phyloP scores from a whole-genome alignment of 2,113 vertebrate genomes.

The Ancistrus triradiatus region DNA sequence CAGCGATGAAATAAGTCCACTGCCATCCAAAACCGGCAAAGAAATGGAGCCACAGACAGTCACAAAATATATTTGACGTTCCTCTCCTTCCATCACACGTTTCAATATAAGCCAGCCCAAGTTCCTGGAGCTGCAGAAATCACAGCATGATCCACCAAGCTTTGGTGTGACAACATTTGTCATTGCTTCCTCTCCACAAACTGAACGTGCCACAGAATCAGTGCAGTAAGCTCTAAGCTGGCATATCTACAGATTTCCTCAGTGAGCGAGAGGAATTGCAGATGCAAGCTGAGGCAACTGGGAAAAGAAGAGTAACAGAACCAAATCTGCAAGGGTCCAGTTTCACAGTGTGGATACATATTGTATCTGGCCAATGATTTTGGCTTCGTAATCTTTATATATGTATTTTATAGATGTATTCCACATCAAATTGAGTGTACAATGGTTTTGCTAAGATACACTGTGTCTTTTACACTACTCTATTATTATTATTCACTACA shows the following conservation, averaged over 20 bases:
- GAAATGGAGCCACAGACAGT: too few species aligned
- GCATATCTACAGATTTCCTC: conserved; percentile 8
- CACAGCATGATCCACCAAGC: conserved; percentile 58
- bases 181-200: conserved; percentile 59
- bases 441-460: too few species aligned
- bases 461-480: too few species aligned
- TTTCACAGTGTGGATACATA: not conserved
- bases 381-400: too few species aligned
- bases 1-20: too few species aligned
- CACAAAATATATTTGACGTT: too few species aligned
- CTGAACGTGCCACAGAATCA: conserved; percentile 69
- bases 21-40: too few species aligned
- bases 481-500: too few species aligned
- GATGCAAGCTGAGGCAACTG: conserved; percentile 14
- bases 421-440: too few species aligned
- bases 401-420: too few species aligned
- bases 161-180: conserved; percentile 64
- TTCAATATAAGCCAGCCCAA: conserved; percentile 51
- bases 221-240: conserved; percentile 55
- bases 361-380: too few species aligned
- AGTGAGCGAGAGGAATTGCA: conserved; percentile 25
- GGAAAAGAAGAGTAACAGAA: not conserved
- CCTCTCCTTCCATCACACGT: not conserved
- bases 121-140: conserved; percentile 59
- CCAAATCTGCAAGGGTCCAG: not conserved